phyloP scores from a whole-genome alignment of 2,888 invertebrate species.

The Apodemia zela region DNA sequence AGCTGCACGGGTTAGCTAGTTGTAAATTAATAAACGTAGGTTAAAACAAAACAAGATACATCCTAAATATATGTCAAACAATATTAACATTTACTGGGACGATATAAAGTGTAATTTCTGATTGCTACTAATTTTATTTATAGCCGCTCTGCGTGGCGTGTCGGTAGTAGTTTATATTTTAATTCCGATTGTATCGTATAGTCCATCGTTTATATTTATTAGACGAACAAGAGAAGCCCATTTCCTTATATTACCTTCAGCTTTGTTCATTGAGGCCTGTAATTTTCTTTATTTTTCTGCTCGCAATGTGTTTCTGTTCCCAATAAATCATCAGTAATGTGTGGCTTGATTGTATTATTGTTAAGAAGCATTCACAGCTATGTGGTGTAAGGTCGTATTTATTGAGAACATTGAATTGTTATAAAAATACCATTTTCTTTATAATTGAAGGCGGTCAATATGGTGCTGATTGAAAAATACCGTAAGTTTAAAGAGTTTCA shows the following conservation, averaged over 20 bases:
- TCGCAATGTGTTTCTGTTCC: slow-evolving; percentile 4
- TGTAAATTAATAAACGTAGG: too few species aligned
- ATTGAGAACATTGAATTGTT: too few species aligned
- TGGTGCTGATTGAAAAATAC: too few species aligned
- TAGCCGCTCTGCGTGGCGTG: neutral
- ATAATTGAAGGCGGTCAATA: too few species aligned
- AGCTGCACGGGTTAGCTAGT: too few species aligned
- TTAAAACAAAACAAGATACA: too few species aligned
- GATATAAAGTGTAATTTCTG: neutral
- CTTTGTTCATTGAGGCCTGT: slow-evolving; percentile 9
- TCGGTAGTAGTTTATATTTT: neutral
- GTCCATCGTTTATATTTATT: neutral
- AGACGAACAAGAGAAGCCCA: slow-evolving; percentile 1
- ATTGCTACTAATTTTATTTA: neutral
- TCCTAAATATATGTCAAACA: too few species aligned
- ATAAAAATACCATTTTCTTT: too few species aligned
- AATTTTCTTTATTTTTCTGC: slow-evolving; percentile 10
- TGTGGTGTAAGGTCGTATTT: too few species aligned
- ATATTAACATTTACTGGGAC: neutral
- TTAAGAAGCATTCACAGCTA: neutral
- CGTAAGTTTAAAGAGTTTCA: too few species aligned
- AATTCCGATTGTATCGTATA: neutral
- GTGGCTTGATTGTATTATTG: neutral
- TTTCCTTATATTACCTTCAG: slow-evolving; percentile 7
- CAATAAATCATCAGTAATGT: slow-evolving; percentile 5